These are phyloP conservation scores for Drosophila nr. perissopoda DNA, from an alignment of 2,888 invertebrate species.

Conservation along the genomic window DNA sequence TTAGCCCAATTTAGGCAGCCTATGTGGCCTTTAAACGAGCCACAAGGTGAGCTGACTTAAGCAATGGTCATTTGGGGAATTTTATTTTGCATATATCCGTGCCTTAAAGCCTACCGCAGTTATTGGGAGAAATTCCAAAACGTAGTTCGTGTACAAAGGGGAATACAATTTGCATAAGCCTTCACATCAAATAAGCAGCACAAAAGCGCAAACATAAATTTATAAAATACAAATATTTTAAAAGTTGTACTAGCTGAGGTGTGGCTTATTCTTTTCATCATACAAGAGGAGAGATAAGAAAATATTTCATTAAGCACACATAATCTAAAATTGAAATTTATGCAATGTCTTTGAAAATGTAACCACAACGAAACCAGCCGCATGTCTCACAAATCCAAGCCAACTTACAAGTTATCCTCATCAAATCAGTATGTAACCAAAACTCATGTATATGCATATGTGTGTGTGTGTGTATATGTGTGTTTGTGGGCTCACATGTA, in stretches of 20 bases:
- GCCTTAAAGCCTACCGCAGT: conserved; percentile 8
- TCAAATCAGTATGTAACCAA: conserved; percentile 52
- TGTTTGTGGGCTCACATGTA: conserved; percentile 20
- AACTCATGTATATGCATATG: conserved; percentile 6
- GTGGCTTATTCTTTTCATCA: conserved; percentile 11
- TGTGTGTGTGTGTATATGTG: conserved; percentile 7
- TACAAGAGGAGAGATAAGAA: conserved; percentile 45
- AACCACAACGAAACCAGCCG: conserved; percentile 33
- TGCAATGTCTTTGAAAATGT: conserved; percentile 49
- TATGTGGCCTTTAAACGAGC: conserved; percentile 28
- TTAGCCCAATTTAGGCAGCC: conserved; percentile 50
- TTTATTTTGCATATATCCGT: not conserved
- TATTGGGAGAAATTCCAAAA: not conserved
- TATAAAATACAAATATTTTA: conserved; percentile 21
- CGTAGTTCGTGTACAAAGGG: not conserved
- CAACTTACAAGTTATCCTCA: conserved; percentile 68
- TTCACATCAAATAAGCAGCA: conserved; percentile 25
- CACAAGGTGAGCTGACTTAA: conserved; percentile 31
- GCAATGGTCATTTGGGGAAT: conserved; percentile 5
- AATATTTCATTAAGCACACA: conserved; percentile 73
- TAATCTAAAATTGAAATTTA: conserved; percentile 78
- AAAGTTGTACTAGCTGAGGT: conserved; percentile 5
- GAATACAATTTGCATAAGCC: not conserved
- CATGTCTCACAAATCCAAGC: conserved; percentile 47
- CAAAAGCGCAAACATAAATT: conserved; percentile 1